Base-by-base conservation (phyloP, 2,797 vertebrate species). In the Clamator glandarius region DNA sequence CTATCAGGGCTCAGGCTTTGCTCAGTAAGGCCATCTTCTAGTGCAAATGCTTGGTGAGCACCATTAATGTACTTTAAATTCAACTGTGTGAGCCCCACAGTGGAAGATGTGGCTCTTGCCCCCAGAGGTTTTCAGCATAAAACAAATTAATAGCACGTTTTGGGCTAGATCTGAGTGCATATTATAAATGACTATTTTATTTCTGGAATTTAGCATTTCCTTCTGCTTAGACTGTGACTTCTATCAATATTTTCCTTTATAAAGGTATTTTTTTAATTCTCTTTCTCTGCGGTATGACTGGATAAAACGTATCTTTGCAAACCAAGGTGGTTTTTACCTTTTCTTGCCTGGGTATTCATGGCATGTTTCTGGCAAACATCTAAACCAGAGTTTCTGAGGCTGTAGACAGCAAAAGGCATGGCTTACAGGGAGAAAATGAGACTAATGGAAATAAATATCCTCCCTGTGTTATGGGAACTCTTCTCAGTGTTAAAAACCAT, bases 71-170 rank as follows among this genome's bases (percentile, higher is more conserved):
- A 15, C 52, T 91, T 86, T 63, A 42, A n/a, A 83, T 87, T 24
- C 20, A 39, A 26, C 59, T 25, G 28, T 26, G 25, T 33, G 2
- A 26, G 54, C 18, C 35, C 64, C 9, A 1, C 1, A 42, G 39
- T 15, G 58, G 78, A 87, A 87, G 81, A 72, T 4, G 31, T 52
- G 69, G 18, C 46, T 85, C 42, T 83, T 41, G 5, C 18, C 48
- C 35, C 31, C 20, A 15, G 89, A 62, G 28, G 14, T 68, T 51
- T 85, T 73, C 66, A 55, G 72, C n/a, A 41, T n/a, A 36, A 87
- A 91, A 74, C 62, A 72, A 89, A 61, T 64, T 80, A 85, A 84
- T 72, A 73, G 35, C 44, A 50, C 28, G 36, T 80, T 79, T 92
- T 4, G 15, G 62, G 55, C 33, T 86, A 41, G 69, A 76, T 83